Base-by-base conservation (phyloP, 1,140 invertebrate species). In the Dreissena polymorpha region DNA sequence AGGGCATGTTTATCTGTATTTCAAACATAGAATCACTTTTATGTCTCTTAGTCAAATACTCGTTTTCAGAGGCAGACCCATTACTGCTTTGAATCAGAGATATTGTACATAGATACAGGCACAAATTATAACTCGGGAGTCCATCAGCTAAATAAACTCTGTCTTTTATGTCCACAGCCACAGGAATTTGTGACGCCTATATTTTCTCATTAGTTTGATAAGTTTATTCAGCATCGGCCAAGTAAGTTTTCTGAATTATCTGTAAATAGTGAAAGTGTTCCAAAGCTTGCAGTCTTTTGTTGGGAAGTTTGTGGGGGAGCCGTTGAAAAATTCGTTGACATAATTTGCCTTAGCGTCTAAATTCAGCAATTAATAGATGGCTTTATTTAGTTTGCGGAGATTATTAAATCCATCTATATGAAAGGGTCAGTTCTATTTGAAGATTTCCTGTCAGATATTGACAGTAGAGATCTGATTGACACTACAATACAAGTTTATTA, bases 351-450 rank as follows among this genome's bases (percentile, higher is more conserved):
- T 29, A 55, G 8, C 57, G 71, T 49, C 57, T 51, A 25, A 60
- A 55, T 73, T 10, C 29, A 60, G 71, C 71, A 73, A 60, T 73
- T 25, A 60, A 55, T 7, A 29, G 49, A 25, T 64, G 39, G 65
- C 65, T 50, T 2, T 12, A 21, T 77, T 68, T 3, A 68, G 49
- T 50, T 68, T 23, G 64, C 50, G 69, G 49, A 78, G 76, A 78
- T 78, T 78, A 78, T 78, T 69, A 78, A 57, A 77, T 68, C 67
- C 63, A 55, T 53, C 63, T 39, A 51, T 67, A 65, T 51, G 14
- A 64, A 64, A 64, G 57, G 60, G 73, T 64, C 60, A 64, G 39
- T 18, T 12, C 13, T 39, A 64, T 18, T n/a, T 10, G 73, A 49
- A 64, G 60, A 75, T 75, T 39, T 25, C 63, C 50, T 64, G 57